Conservation (phyloP, 2,888 invertebrate genomes). For the Sphaeridia pumilis region DNA sequence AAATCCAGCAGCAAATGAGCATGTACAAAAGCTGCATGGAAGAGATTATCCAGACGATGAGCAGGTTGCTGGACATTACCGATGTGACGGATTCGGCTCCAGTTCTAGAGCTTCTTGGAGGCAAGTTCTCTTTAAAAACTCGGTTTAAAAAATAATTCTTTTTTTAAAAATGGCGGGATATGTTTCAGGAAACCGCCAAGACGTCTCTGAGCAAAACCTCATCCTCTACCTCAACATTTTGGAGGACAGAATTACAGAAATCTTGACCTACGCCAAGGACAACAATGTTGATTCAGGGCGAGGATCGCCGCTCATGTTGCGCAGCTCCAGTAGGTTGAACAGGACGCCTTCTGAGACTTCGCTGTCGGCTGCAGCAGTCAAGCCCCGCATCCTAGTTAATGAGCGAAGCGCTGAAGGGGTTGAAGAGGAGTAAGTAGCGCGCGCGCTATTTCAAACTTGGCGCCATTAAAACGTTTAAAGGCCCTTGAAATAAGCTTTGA, state of each 20-base stretch:
- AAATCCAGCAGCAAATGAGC: constrained; percentile 18
- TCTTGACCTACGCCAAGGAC: constrained; percentile 15
- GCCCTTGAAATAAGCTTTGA: too few species aligned
- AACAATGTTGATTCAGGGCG: constrained; percentile 14
- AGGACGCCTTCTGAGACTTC: constrained; percentile 23
- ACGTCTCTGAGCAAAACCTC: constrained; percentile 27
- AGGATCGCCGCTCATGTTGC: constrained; percentile 13
- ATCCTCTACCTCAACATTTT: constrained; percentile 31
- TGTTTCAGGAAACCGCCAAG: constrained; percentile 26
- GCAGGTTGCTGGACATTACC: constrained; percentile 26
- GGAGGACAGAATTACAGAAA: constrained; percentile 26
- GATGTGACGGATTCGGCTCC: constrained; percentile 26
- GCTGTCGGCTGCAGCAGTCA: background rate
- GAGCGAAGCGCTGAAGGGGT: constrained; percentile 15
- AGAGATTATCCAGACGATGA: constrained; percentile 26
- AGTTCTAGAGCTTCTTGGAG: constrained; percentile 29
- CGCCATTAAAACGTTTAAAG: too few species aligned
- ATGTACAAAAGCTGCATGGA: constrained; percentile 20
- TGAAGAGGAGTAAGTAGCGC: background rate
- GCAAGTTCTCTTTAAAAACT: too few species aligned
- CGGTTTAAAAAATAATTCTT: too few species aligned
- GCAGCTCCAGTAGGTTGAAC: constrained; percentile 19
- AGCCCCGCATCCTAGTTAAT: constrained; percentile 11
- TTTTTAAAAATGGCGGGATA: too few species aligned
- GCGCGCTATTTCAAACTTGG: too few species aligned